phyloP scores from a whole-genome alignment of 2,797 vertebrate genomes.

The Dryobates pubescens region DNA sequence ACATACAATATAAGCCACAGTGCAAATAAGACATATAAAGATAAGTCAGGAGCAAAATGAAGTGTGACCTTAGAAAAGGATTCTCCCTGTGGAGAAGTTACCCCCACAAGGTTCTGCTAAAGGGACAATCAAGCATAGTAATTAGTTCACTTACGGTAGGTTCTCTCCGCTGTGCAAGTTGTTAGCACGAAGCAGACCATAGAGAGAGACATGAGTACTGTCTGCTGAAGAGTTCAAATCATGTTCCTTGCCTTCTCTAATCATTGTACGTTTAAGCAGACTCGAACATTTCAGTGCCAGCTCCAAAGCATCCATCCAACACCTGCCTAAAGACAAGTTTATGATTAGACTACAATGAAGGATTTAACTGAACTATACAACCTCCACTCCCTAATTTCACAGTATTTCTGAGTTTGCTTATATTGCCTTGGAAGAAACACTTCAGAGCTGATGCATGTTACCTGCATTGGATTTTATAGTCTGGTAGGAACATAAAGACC shows the following conservation, averaged over 20 bases:
- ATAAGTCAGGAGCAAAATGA: neutral
- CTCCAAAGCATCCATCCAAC: conserved; percentile 99
- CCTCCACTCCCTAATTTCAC: neutral
- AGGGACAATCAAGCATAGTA: neutral
- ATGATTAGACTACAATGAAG: neutral
- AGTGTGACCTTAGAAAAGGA: neutral
- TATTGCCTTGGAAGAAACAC: neutral
- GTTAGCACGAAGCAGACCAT: conserved; percentile 93
- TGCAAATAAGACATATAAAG: neutral
- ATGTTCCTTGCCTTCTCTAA: conserved; percentile 96
- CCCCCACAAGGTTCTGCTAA: neutral
- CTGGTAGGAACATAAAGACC: neutral
- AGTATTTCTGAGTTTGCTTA: neutral
- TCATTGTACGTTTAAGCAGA: conserved; percentile 96
- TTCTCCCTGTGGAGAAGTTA: neutral
- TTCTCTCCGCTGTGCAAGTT: conserved; percentile 89
- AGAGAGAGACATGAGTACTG: conserved; percentile 90
- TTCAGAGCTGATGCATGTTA: neutral
- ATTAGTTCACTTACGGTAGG: conserved; percentile 86
- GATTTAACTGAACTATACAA: neutral
- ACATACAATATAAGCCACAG: neutral
- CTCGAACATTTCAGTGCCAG: conserved; percentile 97
- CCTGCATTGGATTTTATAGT: neutral
- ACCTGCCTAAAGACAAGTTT: conserved; percentile 85
- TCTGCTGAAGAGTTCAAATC: conserved; percentile 84